Base-by-base conservation (phyloP, 2,888 invertebrate species). In the Cheilosia variabilis region DNA sequence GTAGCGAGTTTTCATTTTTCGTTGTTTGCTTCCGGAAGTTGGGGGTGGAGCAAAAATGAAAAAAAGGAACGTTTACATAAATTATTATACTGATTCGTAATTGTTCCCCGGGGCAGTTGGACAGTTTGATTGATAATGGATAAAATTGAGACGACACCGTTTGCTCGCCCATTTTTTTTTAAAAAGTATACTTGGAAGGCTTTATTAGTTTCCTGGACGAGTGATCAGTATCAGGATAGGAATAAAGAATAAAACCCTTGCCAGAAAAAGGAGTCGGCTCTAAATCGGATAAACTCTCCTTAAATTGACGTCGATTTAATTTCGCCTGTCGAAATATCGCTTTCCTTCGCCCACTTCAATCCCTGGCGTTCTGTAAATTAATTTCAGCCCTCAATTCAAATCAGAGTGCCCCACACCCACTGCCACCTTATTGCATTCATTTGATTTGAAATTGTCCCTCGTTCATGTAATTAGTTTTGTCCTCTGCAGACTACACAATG, bases 401-500 rank as follows among this genome's bases (percentile, higher is more conserved):
- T 80, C 66, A 63, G 58, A 58, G 53, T 0, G 5, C 55, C 31
- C 15, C 41, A 10, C 45, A 45, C 34, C 52, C 4, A 13, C 19
- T 50, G n/a, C 47, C 41, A 55, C 58, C 71, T 82, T 69, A 75
- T 80, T 84, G 47, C 75, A 65, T 55, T 79, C 65, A 75, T 84
- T 84, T 79, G 58, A 75, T 69, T 69, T 79, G 73, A 80, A 66
- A 65, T 66, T 76, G 65, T 76, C 71, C 60, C 71, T 80, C 19
- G 69, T 66, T 84, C 80, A 65, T 69, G 79, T 75, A 84, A 80
- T 84, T 84, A 84, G 80, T 84, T 84, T 80, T 76, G 72, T 84
- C 71, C 80, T 69, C 31, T 22, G 34, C 22, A 57, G 34, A 58
- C 52, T 43, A 43, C 13, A 43, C 34, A 62, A 31, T 9, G 65